Percentiles rank a stretch among this genome's conserved stretches.
Conservation (phyloP, 2,113 vertebrate species). For the pig (Sus scrofa) region DNA sequence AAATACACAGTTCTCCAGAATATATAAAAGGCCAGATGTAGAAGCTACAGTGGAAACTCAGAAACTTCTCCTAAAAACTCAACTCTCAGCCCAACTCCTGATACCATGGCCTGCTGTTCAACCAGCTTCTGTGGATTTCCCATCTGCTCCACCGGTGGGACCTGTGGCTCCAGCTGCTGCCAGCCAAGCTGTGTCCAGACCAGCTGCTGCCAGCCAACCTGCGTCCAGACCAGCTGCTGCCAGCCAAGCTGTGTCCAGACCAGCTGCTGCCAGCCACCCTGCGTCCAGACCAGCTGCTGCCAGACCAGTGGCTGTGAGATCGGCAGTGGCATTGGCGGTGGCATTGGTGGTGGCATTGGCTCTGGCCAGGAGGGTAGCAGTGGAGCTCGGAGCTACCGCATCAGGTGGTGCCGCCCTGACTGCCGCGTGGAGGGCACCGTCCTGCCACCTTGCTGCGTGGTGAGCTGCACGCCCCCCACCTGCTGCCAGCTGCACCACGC, state of each 20-base stretch:
- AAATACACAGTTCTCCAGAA: background rate
- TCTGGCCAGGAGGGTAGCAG: background rate
- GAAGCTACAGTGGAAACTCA: constrained; percentile 37
- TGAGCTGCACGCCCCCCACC: constrained; percentile 63
- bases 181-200: background rate
- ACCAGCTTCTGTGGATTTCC: constrained; percentile 80
- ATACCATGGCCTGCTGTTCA: constrained; percentile 75
- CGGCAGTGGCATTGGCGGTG: background rate
- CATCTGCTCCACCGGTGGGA: constrained; percentile 31
- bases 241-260: background rate
- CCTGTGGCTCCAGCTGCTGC: constrained; percentile 14
- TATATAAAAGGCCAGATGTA: constrained; percentile 68
- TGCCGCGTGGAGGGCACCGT: constrained; percentile 72
- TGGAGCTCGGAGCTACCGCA: constrained; percentile 55
- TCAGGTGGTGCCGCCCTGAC: constrained; percentile 80
- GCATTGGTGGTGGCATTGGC: background rate
- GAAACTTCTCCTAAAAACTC: background rate
- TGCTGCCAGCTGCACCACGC: constrained; percentile 81
- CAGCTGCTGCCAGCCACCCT: background rate
- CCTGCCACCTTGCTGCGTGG: constrained; percentile 80
- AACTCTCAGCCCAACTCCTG: background rate
- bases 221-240: background rate
- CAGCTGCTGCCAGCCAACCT: background rate
- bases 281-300: background rate
- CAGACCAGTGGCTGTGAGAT: background rate